Conservation (phyloP, 2,797 vertebrate species). For the Squalus acanthias region DNA sequence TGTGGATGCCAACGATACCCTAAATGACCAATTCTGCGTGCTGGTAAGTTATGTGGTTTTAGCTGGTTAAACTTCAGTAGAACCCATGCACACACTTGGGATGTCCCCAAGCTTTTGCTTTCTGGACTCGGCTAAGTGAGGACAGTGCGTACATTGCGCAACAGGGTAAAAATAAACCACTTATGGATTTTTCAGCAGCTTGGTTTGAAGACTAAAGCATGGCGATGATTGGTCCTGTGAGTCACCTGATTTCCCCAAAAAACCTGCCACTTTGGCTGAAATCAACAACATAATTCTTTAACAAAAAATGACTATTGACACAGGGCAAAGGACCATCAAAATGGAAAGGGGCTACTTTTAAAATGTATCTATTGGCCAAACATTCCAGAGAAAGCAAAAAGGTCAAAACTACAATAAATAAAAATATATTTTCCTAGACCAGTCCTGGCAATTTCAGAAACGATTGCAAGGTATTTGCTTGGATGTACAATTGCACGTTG, state of each 20-base stretch:
- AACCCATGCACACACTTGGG: neutral
- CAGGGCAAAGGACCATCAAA: neutral
- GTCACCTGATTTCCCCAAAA: neutral
- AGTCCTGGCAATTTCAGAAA: neutral
- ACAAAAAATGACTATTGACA: neutral
- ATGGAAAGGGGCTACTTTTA: neutral
- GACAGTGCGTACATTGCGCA: neutral
- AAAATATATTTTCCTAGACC: neutral
- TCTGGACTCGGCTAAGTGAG: neutral
- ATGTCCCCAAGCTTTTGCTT: neutral
- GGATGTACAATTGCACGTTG: neutral
- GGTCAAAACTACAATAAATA: neutral
- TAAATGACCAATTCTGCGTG: neutral
- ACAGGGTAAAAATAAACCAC: neutral
- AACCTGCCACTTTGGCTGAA: too few relatives aligned
- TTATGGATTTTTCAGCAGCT: neutral
- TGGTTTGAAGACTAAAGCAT: neutral
- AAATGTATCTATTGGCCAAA: neutral
- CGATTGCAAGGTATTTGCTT: neutral
- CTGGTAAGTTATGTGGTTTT: neutral
- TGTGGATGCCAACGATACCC: neutral
- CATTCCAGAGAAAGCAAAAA: neutral
- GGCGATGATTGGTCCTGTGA: neutral
- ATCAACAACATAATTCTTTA: neutral
- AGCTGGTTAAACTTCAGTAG: neutral